A percentile compares a stretch with the other conserved stretches of the same genome.
These are phyloP conservation scores for Ailurus styani DNA, from an alignment of 2,113 vertebrate species.

Conservation along the genomic window DNA sequence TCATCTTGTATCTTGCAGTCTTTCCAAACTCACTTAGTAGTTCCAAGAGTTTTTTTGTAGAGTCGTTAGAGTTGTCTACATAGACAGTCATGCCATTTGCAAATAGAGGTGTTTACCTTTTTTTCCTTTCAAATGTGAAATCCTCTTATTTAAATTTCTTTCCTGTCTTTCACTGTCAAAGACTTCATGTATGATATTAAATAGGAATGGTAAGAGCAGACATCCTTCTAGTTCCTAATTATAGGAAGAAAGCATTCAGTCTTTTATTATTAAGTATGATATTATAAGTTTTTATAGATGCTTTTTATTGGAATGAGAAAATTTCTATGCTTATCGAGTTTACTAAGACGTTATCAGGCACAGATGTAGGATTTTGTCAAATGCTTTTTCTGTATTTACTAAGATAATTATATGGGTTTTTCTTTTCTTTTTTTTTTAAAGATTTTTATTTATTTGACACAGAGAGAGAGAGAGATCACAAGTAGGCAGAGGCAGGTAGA, in stretches of 20 bases:
- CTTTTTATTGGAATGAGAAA: not conserved
- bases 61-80: not conserved
- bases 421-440: not conserved
- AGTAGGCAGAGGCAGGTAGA: too few species aligned
- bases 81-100: not conserved
- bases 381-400: not conserved
- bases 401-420: not conserved
- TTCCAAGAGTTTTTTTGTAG: not conserved
- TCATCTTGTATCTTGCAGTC: not conserved
- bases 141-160: not conserved
- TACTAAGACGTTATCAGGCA: not conserved
- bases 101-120: not conserved
- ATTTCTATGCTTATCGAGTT: not conserved
- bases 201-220: not conserved
- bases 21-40: not conserved
- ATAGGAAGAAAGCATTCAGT: not conserved
- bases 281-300: not conserved
- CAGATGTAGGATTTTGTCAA: not conserved
- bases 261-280: not conserved
- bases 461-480: too few species aligned
- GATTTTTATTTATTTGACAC: too few species aligned
- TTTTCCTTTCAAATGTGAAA: not conserved
- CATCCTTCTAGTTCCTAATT: not conserved
- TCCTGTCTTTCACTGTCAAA: not conserved
- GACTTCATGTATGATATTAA: not conserved